Percentiles rank a stretch among this genome's conserved stretches.
Conservation (phyloP, 2,113 vertebrate genomes). For the Chloropsis hardwickii region DNA sequence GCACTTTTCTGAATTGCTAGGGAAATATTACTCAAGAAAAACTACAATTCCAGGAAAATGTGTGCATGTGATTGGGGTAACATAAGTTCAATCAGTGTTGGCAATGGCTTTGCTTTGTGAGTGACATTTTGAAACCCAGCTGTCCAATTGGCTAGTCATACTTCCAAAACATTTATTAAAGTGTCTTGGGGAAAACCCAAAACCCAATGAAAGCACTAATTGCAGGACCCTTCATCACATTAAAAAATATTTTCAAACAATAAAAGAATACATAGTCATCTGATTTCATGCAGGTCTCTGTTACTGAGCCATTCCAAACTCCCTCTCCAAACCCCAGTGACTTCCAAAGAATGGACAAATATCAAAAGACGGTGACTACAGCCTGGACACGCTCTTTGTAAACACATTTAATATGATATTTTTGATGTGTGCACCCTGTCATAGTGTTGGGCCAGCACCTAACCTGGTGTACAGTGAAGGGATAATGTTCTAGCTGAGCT, state of each 20-base stretch:
- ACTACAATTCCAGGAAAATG: slow-evolving; percentile 58
- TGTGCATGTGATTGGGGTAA: slow-evolving; percentile 26
- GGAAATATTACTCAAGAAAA: slow-evolving; percentile 54
- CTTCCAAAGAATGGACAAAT: background rate
- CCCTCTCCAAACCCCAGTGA: background rate
- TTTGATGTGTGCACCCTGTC: background rate
- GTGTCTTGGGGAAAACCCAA: slow-evolving; percentile 12
- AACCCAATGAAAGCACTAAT: background rate
- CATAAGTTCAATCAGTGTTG: slow-evolving; percentile 37
- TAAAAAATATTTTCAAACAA: background rate
- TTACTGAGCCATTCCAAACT: background rate
- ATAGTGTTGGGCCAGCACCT: background rate
- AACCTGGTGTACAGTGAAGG: background rate
- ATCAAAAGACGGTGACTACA: background rate
- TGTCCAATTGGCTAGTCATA: background rate
- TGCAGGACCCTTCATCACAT: background rate
- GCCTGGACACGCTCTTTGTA: background rate
- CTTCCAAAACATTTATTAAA: slow-evolving; percentile 37
- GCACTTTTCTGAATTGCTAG: slow-evolving; percentile 5
- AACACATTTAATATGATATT: background rate
- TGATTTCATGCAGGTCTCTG: background rate
- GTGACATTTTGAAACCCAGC: slow-evolving; percentile 38
- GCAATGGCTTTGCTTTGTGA: slow-evolving; percentile 38
- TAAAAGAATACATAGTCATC: background rate
- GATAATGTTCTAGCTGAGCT: background rate